Percentiles rank a stretch among this genome's conserved stretches.
These are phyloP conservation scores for Akabosia matsudoensis DNA, from an alignment of 1,140 invertebrate species.

Conservation along the genomic window DNA sequence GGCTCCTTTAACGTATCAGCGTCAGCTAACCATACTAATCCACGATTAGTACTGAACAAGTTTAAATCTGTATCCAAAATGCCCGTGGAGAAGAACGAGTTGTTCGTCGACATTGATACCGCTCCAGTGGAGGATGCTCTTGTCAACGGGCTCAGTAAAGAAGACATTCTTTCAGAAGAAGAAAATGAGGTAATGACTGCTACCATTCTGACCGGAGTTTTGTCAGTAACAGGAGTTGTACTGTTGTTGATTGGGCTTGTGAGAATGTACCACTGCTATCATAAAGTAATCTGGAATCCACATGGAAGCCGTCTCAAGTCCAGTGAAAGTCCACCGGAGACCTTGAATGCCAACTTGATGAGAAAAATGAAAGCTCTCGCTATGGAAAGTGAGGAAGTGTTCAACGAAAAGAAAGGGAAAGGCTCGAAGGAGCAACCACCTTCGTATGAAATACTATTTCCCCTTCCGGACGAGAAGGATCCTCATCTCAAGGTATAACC, in stretches of 20 bases:
- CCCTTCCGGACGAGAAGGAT: constrained; percentile 18
- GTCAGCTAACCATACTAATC: not conserved
- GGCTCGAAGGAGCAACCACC: constrained; percentile 15
- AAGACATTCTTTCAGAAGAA: not conserved
- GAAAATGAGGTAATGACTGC: not conserved
- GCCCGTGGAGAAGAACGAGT: constrained; percentile 21
- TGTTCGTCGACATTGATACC: constrained; percentile 24
- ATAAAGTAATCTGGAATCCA: constrained; percentile 35
- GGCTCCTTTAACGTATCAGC: not conserved
- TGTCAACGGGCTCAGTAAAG: not conserved
- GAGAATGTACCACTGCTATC: constrained; percentile 30
- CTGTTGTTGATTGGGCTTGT: constrained; percentile 23
- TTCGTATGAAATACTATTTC: constrained; percentile 30
- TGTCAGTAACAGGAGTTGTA: constrained; percentile 7
- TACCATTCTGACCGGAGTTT: constrained; percentile 12
- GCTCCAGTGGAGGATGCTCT: not conserved
- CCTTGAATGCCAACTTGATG: not conserved
- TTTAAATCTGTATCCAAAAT: constrained; percentile 1
- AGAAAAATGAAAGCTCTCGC: not conserved
- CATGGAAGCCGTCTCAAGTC: constrained; percentile 10
- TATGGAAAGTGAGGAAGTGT: not conserved
- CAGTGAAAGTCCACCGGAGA: not conserved
- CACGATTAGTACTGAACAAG: not conserved
- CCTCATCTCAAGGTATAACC: not conserved
- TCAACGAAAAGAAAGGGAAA: constrained; percentile 5